These are phyloP conservation scores for Gadus chalcogrammus DNA, from an alignment of 2,113 vertebrate genomes.

Conservation along the genomic window DNA sequence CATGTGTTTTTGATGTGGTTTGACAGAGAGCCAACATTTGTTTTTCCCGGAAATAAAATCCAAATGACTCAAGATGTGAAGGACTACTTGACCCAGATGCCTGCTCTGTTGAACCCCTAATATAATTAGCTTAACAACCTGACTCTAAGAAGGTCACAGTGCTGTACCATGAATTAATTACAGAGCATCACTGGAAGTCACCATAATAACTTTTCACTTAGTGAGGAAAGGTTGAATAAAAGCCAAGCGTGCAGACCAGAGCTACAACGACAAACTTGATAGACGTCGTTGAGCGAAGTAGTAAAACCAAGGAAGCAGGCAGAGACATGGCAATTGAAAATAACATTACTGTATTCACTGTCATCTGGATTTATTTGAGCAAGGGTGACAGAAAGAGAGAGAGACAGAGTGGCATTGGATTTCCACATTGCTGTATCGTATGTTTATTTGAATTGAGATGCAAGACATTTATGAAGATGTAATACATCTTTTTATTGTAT, in stretches of 20 bases:
- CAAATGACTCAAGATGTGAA: too few relatives aligned
- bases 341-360: constrained; percentile 6
- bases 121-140: constrained; percentile 44
- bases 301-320: constrained; percentile 22
- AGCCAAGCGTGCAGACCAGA: constrained; percentile 21
- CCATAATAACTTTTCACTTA: constrained; percentile 40
- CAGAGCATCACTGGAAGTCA: constrained; percentile 56
- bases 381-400: background rate
- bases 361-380: background rate
- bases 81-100: constrained; percentile 17
- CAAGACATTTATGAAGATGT: too few relatives aligned
- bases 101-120: constrained; percentile 33
- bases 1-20: too few relatives aligned
- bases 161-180: constrained; percentile 57
- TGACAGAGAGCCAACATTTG: too few relatives aligned
- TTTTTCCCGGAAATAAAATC: too few relatives aligned
- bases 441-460: too few relatives aligned
- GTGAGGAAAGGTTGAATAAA: constrained; percentile 36
- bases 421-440: background rate
- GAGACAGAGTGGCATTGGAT: background rate
- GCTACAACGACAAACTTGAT: too few relatives aligned
- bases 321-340: constrained; percentile 39
- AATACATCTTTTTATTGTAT: too few relatives aligned
- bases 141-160: constrained; percentile 53
- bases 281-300: too few relatives aligned